phyloP scores from a whole-genome alignment of 2,113 vertebrate genomes.

The Uria aalge region DNA sequence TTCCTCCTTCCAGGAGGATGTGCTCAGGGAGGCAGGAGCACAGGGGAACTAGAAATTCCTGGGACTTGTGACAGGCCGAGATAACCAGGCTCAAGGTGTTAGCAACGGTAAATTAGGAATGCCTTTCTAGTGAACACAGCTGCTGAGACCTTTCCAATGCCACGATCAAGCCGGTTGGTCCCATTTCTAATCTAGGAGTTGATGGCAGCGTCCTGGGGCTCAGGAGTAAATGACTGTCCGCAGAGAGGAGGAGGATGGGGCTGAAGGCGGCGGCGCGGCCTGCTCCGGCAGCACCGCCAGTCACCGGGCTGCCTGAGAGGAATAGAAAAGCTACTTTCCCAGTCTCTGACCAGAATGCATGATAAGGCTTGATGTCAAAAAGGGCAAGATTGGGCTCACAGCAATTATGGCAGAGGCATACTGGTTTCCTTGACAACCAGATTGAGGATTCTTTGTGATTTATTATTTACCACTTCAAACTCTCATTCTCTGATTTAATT shows the following conservation, averaged over 20 bases:
- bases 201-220: constrained; percentile 62
- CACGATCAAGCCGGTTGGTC: constrained; percentile 37
- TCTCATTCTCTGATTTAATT: constrained; percentile 83
- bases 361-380: constrained; percentile 82
- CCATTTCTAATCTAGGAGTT: constrained; percentile 51
- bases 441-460: constrained; percentile 83
- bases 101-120: not conserved
- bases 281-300: constrained; percentile 65
- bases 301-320: constrained; percentile 75
- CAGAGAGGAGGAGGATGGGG: constrained; percentile 27
- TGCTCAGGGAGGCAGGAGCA: not conserved
- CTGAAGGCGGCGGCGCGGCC: constrained; percentile 60
- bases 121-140: constrained; percentile 12
- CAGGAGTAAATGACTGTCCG: constrained; percentile 45
- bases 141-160: not conserved
- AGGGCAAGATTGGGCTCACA: constrained; percentile 80
- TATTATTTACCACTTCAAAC: constrained; percentile 84
- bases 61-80: not conserved
- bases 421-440: constrained; percentile 87
- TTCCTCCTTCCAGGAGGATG: not conserved
- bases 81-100: not conserved
- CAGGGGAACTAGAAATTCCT: not conserved
- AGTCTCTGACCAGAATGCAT: constrained; percentile 82
- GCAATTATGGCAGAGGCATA: constrained; percentile 81
- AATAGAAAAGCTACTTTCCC: constrained; percentile 75